phyloP scores from a whole-genome alignment of 2,113 vertebrate species.

The Centropristis striata region DNA sequence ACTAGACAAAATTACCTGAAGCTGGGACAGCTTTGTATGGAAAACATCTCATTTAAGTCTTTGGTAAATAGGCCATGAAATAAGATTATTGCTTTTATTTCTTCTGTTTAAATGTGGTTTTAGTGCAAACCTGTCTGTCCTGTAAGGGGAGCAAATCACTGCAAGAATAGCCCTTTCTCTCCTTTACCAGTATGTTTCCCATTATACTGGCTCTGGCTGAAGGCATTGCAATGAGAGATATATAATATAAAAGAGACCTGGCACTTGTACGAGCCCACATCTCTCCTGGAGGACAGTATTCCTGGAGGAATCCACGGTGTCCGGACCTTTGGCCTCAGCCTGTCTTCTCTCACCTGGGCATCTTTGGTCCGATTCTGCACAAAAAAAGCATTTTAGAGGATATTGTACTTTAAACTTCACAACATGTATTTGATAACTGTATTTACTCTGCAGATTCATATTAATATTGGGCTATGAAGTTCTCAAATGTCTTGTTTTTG shows the following conservation, averaged over 20 bases:
- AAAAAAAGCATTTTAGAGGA: no score
- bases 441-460: no score
- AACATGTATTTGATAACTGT: no score
- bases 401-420: no score
- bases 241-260: slow-evolving; percentile 81
- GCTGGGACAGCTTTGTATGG: neutral
- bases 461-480: no score
- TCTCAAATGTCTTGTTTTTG: no score
- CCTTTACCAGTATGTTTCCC: no score
- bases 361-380: slow-evolving; percentile 60
- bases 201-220: neutral
- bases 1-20: neutral
- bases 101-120: neutral
- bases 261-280: slow-evolving; percentile 81
- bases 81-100: no score
- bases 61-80: no score
- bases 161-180: neutral
- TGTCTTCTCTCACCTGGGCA: slow-evolving; percentile 82
- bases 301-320: slow-evolving; percentile 95
- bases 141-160: neutral
- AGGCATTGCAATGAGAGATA: neutral
- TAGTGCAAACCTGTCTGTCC: neutral
- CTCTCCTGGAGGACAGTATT: slow-evolving; percentile 83
- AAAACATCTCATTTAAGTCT: no score
- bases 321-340: slow-evolving; percentile 83